phyloP scores from a whole-genome alignment of 2,888 invertebrate genomes.

The Rhaphigaster nebulosa region DNA sequence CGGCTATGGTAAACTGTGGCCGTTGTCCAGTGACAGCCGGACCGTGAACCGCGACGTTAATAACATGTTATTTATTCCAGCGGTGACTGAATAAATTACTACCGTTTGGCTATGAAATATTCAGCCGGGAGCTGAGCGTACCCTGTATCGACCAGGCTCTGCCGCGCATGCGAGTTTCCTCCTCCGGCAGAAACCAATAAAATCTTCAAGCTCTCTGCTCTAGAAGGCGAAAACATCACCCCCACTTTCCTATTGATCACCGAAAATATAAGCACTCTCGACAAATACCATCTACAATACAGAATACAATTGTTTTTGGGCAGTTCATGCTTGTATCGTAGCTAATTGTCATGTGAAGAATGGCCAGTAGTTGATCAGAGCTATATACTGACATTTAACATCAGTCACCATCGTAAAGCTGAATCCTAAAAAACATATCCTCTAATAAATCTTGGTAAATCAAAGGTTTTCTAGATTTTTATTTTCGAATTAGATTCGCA shows the following conservation, averaged over 20 bases:
- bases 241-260: slow-evolving; percentile 44
- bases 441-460: too few relatives aligned
- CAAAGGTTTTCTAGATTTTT: too few relatives aligned
- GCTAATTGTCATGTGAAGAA: not conserved
- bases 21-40: slow-evolving; percentile 11
- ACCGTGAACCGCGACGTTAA: slow-evolving; percentile 44
- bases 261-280: not conserved
- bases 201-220: slow-evolving; percentile 33
- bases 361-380: not conserved
- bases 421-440: too few relatives aligned
- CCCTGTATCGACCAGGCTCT: not conserved
- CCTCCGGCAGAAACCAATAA: slow-evolving; percentile 43
- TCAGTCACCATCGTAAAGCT: too few relatives aligned
- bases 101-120: slow-evolving; percentile 30
- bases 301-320: not conserved
- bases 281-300: not conserved
- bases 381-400: not conserved
- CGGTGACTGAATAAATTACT: slow-evolving; percentile 51
- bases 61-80: slow-evolving; percentile 53
- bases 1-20: not conserved
- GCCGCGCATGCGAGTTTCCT: slow-evolving; percentile 20
- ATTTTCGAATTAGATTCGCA: too few relatives aligned
- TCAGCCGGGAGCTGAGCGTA: not conserved
- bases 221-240: slow-evolving; percentile 36
- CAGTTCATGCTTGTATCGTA: not conserved